Evolutionary conservation across 2,113 vertebrate species (phyloP).

Genomic region (Pangasianodon gigas): DNA sequence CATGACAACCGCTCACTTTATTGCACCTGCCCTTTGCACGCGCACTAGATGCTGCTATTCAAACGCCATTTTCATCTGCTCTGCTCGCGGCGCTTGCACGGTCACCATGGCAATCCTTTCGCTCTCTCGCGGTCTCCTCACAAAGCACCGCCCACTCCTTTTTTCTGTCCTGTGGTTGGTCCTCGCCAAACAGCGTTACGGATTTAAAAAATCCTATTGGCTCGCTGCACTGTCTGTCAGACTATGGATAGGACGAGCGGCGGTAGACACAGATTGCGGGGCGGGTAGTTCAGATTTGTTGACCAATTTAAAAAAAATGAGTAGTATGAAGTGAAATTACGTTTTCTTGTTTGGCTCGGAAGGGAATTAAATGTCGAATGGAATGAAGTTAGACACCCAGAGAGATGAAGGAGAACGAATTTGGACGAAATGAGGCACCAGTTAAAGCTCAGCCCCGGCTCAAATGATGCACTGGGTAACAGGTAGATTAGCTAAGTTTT

Average conservation of each 20-base stretch:
- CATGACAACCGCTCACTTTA: constrained; percentile 31
- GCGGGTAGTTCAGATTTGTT: constrained; percentile 44
- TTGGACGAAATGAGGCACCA: constrained; percentile 17
- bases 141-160: constrained; percentile 1
- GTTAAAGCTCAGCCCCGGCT: constrained; percentile 25
- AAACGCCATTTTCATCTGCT: constrained; percentile 32
- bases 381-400: not conserved
- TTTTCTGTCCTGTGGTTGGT: constrained; percentile 41
- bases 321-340: not conserved
- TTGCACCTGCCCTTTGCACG: constrained; percentile 40
- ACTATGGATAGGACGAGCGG: not conserved
- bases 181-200: too few relatives aligned
- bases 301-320: not conserved
- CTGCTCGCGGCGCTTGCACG: not conserved
- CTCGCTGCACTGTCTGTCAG: constrained; percentile 4
- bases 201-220: constrained; percentile 42
- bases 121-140: not conserved
- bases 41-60: not conserved
- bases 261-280: constrained; percentile 37
- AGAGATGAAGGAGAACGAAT: constrained; percentile 13
- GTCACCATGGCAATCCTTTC: constrained; percentile 55
- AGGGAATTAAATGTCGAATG: not conserved
- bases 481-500: constrained; percentile 48
- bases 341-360: not conserved
- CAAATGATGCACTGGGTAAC: constrained; percentile 41